These are phyloP conservation scores for Chloroceryle inda DNA, from an alignment of 2,797 vertebrate species.

Conservation along the genomic window DNA sequence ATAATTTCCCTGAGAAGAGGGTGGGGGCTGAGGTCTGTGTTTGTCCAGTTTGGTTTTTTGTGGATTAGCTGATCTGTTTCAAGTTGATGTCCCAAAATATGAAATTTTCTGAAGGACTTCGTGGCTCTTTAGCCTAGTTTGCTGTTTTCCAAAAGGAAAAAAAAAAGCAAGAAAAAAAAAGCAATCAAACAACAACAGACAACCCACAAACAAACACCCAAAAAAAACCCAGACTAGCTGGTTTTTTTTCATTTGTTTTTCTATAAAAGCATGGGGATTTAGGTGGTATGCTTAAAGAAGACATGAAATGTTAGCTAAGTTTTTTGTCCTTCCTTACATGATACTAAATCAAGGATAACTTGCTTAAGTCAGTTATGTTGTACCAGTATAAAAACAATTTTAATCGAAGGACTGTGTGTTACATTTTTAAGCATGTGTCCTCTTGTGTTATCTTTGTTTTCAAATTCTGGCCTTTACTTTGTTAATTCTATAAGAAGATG, in stretches of 20 bases:
- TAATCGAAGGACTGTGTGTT: not conserved
- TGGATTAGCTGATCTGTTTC: not conserved
- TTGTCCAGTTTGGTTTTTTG: not conserved
- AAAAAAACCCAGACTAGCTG: accelerated
- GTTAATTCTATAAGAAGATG: not conserved
- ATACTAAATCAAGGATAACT: not conserved
- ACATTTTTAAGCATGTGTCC: accelerated
- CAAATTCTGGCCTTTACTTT: not conserved
- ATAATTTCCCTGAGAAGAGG: accelerated
- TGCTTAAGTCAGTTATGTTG: not conserved
- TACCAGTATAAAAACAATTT: not conserved
- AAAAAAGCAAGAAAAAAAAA: too few relatives aligned
- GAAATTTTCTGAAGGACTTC: not conserved
- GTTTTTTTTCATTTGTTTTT: not conserved
- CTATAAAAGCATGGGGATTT: accelerated
- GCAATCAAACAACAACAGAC: too few relatives aligned
- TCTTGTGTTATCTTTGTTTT: not conserved
- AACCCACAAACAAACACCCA: too few relatives aligned
- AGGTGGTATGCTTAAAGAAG: not conserved
- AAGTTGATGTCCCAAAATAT: not conserved
- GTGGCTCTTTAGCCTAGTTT: accelerated
- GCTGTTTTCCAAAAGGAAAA: not conserved
- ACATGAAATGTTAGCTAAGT: not conserved
- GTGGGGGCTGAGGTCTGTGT: accelerated
- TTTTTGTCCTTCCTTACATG: not conserved